Base-by-base conservation (phyloP, 2,888 invertebrate genomes). In the Microplitis manilae region DNA sequence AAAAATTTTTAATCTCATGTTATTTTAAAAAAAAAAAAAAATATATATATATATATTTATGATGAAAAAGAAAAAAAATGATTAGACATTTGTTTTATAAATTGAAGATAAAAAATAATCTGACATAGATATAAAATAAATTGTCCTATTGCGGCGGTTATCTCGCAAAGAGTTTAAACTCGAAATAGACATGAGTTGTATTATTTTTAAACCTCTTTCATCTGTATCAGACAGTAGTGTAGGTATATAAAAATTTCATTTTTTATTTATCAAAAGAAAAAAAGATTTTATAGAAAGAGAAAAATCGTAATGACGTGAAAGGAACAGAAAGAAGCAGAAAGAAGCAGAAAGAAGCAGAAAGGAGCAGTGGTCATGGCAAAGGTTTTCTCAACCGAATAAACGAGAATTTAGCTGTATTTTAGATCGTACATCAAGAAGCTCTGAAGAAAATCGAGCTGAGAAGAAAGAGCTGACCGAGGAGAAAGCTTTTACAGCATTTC, bases 221-320 rank as follows among this genome's bases (percentile, higher is more conserved):
- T 50, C 50, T 50, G 8, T 13, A 50, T 50, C 13, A 5, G 50
- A 50, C 50, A 50, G 13, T 50, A 13, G 50, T 13, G 50, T 4
- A 50, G 8, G 50, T 50, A 50, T 50, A 13, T 1, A 50, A 50
- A 50, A 13, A 50, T 50, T 62, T 17, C 2, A 9, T 59, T 69
- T 20, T 69, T 30, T 59, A 20, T 8, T 70, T 60, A 20, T 59
- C 30, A 59, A n/a, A 59, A 5, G 59, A n/a, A 50, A 70, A 70
- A 70, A 1, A 59, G 8, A 59, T n/a, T 59, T 59, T 50, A 60
- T 70, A 70, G 41, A 50, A 50, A 13, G 50, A 50, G 50, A 50
- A 50, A 70, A n/a, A 70, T 70, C 13, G 30, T 70, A 70, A 70
- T 15, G 69, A 70, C 59, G 13, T 70, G n/a, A 70, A 38, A 20